Base-by-base conservation (phyloP, 2,113 vertebrate genomes). In the Serinus canaria region DNA sequence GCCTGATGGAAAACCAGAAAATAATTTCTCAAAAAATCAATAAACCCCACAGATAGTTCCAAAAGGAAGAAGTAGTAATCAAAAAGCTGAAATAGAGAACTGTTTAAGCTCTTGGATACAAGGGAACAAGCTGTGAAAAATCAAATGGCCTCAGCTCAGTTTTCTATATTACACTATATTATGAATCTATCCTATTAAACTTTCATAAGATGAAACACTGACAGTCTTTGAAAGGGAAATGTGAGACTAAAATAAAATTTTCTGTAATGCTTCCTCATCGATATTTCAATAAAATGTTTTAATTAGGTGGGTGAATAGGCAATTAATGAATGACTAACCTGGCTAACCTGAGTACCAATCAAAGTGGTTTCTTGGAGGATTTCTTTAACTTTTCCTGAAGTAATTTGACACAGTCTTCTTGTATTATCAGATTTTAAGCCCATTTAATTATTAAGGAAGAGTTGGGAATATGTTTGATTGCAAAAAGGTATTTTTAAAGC, bases 11-110 rank as follows among this genome's bases (percentile, higher is more conserved):
- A 97, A 96, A 74, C 18, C 56, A 91, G 59, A 82, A 76, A 97
- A 88, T 89, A 46, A 64, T 87, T 92, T 89, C 94, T 92, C 53
- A 47, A 83, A 94, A 97, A 96, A 96, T 96, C 87, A 73, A 41
- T 94, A 87, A 92, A 66, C 68, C 70, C 92, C 46, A 30, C 68
- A 52, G 88, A 73, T 59, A 53, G 24, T 91, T 96, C 63, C 73
- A 95, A 87, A 86, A 88, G 24, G 69, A 85, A 4, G 49, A 31
- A 78, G 41, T 64, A 52, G 74, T 68, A 94, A 92, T 89, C 35
- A 58, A 90, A 92, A 95, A 70, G 18, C 59, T 95, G 81, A 96
- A 96, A 87, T 59, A 87, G 74, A 87, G 41, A 22, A 60, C 68
- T 88, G 52, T 90, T 95, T 82, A 94, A 95, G 53, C 60, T 90